Conservation (phyloP, 2,797 vertebrate species). For the Monodelphis domestica region DNA sequence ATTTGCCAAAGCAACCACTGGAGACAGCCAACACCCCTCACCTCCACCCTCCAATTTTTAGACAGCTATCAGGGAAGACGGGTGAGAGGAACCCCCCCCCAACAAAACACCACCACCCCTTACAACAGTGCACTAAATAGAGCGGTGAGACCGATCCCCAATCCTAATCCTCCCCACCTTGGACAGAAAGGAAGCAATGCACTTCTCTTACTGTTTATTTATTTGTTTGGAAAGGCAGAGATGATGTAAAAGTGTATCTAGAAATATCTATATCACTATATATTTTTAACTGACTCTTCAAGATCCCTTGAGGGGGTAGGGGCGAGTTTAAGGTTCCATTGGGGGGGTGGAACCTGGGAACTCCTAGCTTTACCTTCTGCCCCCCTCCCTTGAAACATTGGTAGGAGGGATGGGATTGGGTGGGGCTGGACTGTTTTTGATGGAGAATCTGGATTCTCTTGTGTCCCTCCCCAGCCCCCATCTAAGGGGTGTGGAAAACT, state of each 20-base stretch:
- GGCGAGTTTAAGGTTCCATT: slow-evolving; percentile 22
- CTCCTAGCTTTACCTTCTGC: slow-evolving; percentile 28
- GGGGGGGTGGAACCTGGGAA: slow-evolving; percentile 62
- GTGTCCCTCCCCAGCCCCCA: slow-evolving; percentile 60
- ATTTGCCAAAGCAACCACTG: slow-evolving; percentile 79
- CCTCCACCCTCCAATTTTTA: slow-evolving; percentile 52
- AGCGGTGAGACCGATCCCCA: slow-evolving; percentile 45
- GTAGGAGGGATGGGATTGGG: slow-evolving; percentile 54
- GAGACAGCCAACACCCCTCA: slow-evolving; percentile 62
- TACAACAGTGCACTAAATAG: slow-evolving; percentile 1
- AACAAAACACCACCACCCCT: not conserved
- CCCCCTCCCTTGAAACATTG: not conserved
- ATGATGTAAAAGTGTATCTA: slow-evolving; percentile 80
- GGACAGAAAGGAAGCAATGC: slow-evolving; percentile 78
- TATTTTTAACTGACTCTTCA: slow-evolving; percentile 81
- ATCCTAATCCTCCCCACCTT: slow-evolving; percentile 42
- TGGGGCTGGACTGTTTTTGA: slow-evolving; percentile 50
- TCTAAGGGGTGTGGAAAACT: slow-evolving; percentile 38
- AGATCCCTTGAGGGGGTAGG: slow-evolving; percentile 67
- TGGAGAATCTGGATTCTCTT: slow-evolving; percentile 74
- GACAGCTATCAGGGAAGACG: slow-evolving; percentile 68
- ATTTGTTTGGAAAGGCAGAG: slow-evolving; percentile 81
- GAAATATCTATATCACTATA: slow-evolving; percentile 79
- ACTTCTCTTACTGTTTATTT: slow-evolving; percentile 80
- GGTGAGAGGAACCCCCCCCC: slow-evolving; percentile 41